A percentile compares a stretch with the other conserved stretches of the same genome.
phyloP scores from a whole-genome alignment of 2,113 vertebrate genomes.

The Notarius lentiginosus region DNA sequence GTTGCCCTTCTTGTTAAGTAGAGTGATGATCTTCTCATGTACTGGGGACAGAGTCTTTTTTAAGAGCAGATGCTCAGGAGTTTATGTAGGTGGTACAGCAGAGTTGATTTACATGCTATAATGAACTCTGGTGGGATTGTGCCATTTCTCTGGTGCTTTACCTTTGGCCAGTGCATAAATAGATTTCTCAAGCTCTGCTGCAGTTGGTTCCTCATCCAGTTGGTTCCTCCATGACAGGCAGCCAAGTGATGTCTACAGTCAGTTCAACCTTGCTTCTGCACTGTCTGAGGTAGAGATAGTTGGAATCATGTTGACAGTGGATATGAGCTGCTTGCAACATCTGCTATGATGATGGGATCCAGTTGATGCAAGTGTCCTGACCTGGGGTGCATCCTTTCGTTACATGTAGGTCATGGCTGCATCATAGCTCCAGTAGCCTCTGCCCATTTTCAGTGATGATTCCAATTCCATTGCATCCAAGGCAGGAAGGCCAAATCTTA shows the following conservation, averaged over 20 bases:
- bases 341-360: background rate
- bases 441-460: background rate
- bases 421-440: background rate
- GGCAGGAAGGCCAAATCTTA: background rate
- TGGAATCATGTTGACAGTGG: background rate
- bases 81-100: too few species aligned
- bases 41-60: too few species aligned
- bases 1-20: too few species aligned
- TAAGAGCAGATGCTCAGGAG: too few species aligned
- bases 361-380: background rate
- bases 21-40: too few species aligned
- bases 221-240: background rate
- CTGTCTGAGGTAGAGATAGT: background rate
- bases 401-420: background rate
- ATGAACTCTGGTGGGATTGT: background rate
- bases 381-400: background rate
- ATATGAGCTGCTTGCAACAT: background rate
- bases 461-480: background rate
- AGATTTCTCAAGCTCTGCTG: background rate
- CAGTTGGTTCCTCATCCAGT: background rate
- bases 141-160: background rate
- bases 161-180: background rate
- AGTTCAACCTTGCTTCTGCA: background rate
- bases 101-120: background rate
- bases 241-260: background rate